phyloP scores from a whole-genome alignment of 2,888 invertebrate genomes.

The Meghimatium bilineatum region DNA sequence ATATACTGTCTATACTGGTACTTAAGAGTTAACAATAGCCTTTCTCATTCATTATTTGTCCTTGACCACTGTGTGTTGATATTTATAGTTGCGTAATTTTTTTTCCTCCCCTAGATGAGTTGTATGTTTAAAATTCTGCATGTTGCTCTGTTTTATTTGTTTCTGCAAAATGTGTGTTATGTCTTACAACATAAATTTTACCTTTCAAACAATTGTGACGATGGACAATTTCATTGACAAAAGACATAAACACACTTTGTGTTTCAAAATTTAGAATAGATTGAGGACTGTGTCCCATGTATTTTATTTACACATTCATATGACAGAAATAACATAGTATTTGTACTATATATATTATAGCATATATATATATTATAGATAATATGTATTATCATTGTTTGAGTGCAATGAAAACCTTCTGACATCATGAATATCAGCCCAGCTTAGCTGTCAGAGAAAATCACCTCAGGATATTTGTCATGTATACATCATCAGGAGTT shows the following conservation, averaged over 20 bases:
- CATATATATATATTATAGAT: no score
- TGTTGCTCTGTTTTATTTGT: background rate
- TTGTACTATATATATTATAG: no score
- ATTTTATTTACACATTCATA: background rate
- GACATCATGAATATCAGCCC: background rate
- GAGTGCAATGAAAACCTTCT: background rate
- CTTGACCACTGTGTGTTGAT: background rate
- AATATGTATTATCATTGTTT: background rate
- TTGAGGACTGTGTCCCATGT: background rate
- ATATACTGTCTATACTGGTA: slow-evolving; percentile 22
- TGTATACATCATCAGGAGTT: slow-evolving; percentile 1
- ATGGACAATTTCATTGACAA: slow-evolving; percentile 19
- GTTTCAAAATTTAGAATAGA: background rate
- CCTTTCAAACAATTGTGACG: slow-evolving; percentile 39
- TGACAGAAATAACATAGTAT: background rate
- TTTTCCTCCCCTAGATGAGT: background rate
- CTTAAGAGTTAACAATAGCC: slow-evolving; percentile 36
- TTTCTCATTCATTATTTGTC: slow-evolving; percentile 35
- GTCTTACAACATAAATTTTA: background rate
- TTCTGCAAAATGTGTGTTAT: background rate
- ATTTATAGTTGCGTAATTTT: background rate
- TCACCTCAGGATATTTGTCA: slow-evolving; percentile 38
- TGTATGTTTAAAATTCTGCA: background rate
- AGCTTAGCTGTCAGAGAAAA: slow-evolving; percentile 48
- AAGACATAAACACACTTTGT: no score